Evolutionary conservation across 2,113 vertebrate genomes (phyloP), one percentile per base, ranked within the genome.

Genomic region (Dolichallabes microphthalmus): DNA sequence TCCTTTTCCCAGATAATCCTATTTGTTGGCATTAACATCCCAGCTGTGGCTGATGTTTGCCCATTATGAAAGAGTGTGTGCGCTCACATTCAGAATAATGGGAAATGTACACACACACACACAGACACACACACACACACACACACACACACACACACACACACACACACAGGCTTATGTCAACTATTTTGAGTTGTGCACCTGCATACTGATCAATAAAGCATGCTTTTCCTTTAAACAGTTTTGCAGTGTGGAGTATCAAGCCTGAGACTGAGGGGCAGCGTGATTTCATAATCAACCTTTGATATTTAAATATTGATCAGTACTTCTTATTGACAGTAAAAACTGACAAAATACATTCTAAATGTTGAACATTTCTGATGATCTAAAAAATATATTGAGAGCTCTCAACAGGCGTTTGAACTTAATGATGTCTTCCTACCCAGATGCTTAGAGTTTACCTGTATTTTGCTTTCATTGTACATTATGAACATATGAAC

Each of bases 11-110:
- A 93, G 96, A 95, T 98, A 98, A 99, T 98, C 97, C 96, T 98
- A 96, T 98, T 98, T 97, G 95, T 96, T 95, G 95, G 95, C 96
- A 97, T 97, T 97, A 97, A 97, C 96, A 96, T 97, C 95, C 96
- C 96, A 97, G 96, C 96, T 97, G 96, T 94, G 95, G 94, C 96
- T 97, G 95, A 95, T 97, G 96, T 96, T 96, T 97, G 96, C 96
- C 95, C 95, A 96, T 96, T 96, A 96, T 96, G 95, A 95, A 94
- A 95, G 94, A 95, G 95, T 94, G 96, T 95, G 94, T 95, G 92
- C 55, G 82, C 80, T 82, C 39, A 13, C 85, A 77, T 88, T 86
- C 71, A 80, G 35, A 77, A 64, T 86, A 89, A 88, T 88, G 55
- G 86, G 80, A 83, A 89, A 79, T 68, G 77, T 85, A 81, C 83